Conservation (phyloP, 2,888 invertebrate genomes). For the Oscheius sp. region DNA sequence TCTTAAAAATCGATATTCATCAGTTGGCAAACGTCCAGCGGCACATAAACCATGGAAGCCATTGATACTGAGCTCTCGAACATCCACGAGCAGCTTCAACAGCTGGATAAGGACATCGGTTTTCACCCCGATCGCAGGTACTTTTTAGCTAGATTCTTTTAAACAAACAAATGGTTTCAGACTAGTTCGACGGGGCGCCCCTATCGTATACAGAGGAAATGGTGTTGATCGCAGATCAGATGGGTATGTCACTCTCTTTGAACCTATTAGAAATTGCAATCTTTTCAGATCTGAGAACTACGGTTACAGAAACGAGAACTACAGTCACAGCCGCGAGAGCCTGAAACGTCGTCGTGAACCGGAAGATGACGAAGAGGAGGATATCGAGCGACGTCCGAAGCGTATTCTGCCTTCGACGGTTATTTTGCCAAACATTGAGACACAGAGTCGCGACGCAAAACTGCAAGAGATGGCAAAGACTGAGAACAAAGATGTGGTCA, state of each 20-base stretch:
- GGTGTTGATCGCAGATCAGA: too few relatives aligned
- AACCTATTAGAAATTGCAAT: too few relatives aligned
- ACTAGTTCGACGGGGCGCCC: too few relatives aligned
- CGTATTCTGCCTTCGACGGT: slow-evolving; percentile 57
- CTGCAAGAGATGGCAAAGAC: slow-evolving; percentile 82
- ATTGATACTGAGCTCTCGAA: not conserved
- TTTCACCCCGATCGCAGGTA: slow-evolving; percentile 3
- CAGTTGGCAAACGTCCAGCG: too few relatives aligned
- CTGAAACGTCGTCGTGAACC: too few relatives aligned
- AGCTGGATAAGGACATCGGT: slow-evolving; percentile 20
- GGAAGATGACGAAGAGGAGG: slow-evolving; percentile 42
- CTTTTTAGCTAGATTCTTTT: not conserved
- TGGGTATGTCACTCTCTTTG: too few relatives aligned
- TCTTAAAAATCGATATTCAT: too few relatives aligned
- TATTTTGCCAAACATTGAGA: slow-evolving; percentile 77
- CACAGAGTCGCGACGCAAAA: slow-evolving; percentile 85
- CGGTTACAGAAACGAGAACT: too few relatives aligned
- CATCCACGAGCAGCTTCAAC: not conserved
- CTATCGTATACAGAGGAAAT: too few relatives aligned
- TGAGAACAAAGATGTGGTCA: slow-evolving; percentile 64
- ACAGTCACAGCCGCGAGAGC: too few relatives aligned
- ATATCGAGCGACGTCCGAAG: slow-evolving; percentile 38
- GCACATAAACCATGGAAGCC: slow-evolving; percentile 2
- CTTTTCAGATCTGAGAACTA: too few relatives aligned
- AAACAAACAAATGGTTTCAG: too few relatives aligned